Evolutionary conservation across 53 echinoderm and acorn worm species (phyloP), one percentile per base, ranked within the genome.

Genomic region (Astropecten irregularis): DNA sequence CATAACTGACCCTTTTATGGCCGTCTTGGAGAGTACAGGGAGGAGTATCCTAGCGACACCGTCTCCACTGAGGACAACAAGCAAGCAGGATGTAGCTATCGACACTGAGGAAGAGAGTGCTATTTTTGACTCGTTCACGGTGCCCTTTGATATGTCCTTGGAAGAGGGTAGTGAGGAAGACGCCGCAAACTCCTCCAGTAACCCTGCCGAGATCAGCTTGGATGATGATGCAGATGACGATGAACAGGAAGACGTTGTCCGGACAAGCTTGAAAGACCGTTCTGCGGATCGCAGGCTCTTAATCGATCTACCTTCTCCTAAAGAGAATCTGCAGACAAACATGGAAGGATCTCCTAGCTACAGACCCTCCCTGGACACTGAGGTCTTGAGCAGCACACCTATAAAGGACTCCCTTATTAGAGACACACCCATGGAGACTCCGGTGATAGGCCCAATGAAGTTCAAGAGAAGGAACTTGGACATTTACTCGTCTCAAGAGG

Each of bases 141-240:
- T 62, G 20, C 79, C 79, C 79, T 62, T 46, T n/a, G 79, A 79
- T 10, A 62, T 56, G 1, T 79, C 79, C 21, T 19, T 62, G 11
- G 79, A 79, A 21, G 66, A 66, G 36, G 66, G 66, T 9, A 66
- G 66, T 66, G 83, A 90, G 73, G 90, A 87, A 1, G 90, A 93
- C 47, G 37, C 62, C 49, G 93, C 87, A 22, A 87, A 91, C 52
- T 67, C 87, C 38, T 72, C 82, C 39, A 27, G 87, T 38, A 92
- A 92, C 56, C 92, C 89, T 15, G 89, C 54, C 36, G 92, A 92
- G 53, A 92, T 92, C 44, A 90, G 86, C 40, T 51, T 92, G 36
- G 85, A 91, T 23, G 87, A 88, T 61, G 88, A 93, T 6, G 89
- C 87, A 8, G 94, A 86, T 10, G 69, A 53, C 9, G 51, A 40